phyloP scores from a whole-genome alignment of 2,888 invertebrate species.

The Cetonia aurata region DNA sequence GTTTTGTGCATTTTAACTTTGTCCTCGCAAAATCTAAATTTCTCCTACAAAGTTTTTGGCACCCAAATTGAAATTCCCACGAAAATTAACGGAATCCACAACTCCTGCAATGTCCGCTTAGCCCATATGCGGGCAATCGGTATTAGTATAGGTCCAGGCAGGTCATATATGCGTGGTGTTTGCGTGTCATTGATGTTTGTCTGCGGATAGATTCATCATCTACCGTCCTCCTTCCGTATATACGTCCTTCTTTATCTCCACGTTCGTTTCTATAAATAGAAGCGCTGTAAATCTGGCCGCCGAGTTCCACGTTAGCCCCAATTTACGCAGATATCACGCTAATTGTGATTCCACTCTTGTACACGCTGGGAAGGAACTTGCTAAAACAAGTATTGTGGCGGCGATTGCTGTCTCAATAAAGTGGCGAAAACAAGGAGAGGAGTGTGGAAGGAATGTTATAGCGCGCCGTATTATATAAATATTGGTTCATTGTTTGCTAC shows the following conservation, averaged over 20 bases:
- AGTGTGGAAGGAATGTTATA: conserved; percentile 1
- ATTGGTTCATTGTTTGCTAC: too few species aligned
- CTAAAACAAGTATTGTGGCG: too few species aligned
- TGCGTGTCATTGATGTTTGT: conserved; percentile 22
- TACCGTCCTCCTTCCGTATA: background rate
- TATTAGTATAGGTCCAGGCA: conserved; percentile 23
- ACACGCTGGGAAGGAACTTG: too few species aligned
- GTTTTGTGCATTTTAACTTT: too few species aligned
- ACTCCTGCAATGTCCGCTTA: background rate
- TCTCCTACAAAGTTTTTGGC: too few species aligned
- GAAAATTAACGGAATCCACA: conserved; percentile 4
- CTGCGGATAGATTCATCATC: background rate
- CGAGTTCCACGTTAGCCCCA: conserved; percentile 34
- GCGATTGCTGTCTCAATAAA: background rate
- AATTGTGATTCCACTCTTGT: conserved; percentile 26
- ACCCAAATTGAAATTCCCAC: background rate
- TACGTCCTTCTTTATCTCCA: conserved; percentile 6
- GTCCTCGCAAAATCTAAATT: too few species aligned
- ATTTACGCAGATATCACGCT: conserved; percentile 33
- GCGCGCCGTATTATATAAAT: background rate
- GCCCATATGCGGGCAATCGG: conserved; percentile 14
- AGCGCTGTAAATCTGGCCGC: conserved; percentile 31
- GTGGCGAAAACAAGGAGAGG: background rate
- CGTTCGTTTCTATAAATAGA: conserved; percentile 32
- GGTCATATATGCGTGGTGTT: conserved; percentile 1